These are phyloP conservation scores for Acanthis flammea DNA, from an alignment of 2,797 vertebrate genomes.

Conservation along the genomic window DNA sequence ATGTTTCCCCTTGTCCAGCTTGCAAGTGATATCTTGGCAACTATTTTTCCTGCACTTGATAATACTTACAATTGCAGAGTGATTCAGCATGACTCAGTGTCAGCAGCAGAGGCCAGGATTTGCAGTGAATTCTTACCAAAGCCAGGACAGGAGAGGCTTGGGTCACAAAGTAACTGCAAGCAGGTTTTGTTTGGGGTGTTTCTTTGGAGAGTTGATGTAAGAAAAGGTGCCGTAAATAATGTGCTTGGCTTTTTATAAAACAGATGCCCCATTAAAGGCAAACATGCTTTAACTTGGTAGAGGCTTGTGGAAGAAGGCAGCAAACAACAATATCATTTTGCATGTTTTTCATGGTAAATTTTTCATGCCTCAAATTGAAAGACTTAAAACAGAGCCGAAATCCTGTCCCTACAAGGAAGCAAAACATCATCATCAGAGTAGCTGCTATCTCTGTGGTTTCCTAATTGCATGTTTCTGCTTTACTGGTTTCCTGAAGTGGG, in stretches of 20 bases:
- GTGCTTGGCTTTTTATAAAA: background rate
- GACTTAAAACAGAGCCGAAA: background rate
- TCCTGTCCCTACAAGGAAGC: constrained; percentile 10
- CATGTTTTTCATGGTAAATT: background rate
- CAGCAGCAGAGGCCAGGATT: constrained; percentile 6
- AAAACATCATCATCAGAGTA: background rate
- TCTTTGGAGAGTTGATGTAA: background rate
- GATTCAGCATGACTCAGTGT: constrained; percentile 45
- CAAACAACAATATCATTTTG: background rate
- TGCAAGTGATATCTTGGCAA: background rate
- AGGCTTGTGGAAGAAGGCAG: background rate
- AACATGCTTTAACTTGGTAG: background rate
- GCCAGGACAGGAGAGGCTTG: background rate
- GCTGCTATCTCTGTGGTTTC: constrained; percentile 49
- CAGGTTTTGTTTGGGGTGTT: background rate
- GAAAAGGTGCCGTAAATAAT: background rate
- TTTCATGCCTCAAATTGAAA: background rate
- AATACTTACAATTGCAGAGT: constrained; percentile 20
- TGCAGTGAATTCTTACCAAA: constrained; percentile 7
- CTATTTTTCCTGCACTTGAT: constrained; percentile 5
- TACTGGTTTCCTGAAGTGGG: constrained; percentile 31
- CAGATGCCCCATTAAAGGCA: background rate
- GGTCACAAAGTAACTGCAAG: background rate
- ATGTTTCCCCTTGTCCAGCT: background rate
- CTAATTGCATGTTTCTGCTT: constrained; percentile 10